A percentile compares a stretch with the other conserved stretches of the same genome.
Evolutionary conservation across 2,113 vertebrate species (phyloP).

Genomic region (Chaetodon auriga): DNA sequence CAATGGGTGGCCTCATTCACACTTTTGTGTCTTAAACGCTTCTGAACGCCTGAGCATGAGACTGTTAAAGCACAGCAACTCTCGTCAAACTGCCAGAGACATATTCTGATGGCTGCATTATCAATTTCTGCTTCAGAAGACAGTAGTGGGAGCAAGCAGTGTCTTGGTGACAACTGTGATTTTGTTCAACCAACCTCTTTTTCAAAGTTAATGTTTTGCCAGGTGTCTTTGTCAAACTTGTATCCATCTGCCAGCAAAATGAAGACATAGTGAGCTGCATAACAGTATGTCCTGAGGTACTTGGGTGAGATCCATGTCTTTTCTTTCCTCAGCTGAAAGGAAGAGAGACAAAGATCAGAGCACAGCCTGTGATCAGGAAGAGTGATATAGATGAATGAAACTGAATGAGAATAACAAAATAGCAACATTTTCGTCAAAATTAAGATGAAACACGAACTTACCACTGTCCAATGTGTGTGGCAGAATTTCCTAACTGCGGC

Average conservation of each 20-base stretch:
- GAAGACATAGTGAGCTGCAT: conserved; percentile 90
- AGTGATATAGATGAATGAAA: neutral
- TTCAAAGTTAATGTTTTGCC: conserved; percentile 89
- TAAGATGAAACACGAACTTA: conserved; percentile 43
- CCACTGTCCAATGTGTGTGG: conserved; percentile 82
- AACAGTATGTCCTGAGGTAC: conserved; percentile 91
- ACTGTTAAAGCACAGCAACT: neutral
- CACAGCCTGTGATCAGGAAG: neutral
- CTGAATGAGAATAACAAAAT: neutral
- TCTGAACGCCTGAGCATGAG: neutral
- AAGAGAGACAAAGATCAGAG: conserved; percentile 15
- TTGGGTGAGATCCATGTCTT: conserved; percentile 77
- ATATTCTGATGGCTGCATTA: neutral
- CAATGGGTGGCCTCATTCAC: conserved; percentile 42
- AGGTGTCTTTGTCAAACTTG: conserved; percentile 89
- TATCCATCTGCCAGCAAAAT: conserved; percentile 90
- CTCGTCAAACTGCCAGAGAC: neutral
- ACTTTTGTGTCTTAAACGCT: neutral
- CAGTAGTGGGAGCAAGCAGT: neutral
- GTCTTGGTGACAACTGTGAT: no score
- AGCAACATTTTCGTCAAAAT: neutral
- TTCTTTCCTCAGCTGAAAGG: conserved; percentile 84
- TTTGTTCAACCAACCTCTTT: conserved; percentile 84
- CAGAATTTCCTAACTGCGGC: conserved; percentile 85
- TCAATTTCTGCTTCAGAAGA: neutral